A percentile compares a stretch with the other conserved stretches of the same genome.
phyloP scores from a whole-genome alignment of 2,113 vertebrate species.

The Chiloscyllium plagiosum region DNA sequence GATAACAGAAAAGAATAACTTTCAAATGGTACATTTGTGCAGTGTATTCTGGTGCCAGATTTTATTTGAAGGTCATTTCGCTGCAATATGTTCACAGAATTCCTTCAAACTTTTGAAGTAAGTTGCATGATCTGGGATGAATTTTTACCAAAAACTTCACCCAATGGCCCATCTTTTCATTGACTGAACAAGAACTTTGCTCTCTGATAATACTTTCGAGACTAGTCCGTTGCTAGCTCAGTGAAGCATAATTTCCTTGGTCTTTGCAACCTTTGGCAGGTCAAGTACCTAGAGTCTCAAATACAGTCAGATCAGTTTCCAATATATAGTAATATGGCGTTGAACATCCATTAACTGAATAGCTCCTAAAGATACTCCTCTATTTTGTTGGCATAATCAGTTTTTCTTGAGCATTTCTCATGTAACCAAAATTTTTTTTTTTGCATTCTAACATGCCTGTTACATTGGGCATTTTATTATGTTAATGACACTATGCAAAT shows the following conservation, averaged over 20 bases:
- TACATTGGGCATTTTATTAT: neutral
- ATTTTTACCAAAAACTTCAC: neutral
- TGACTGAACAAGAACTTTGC: neutral
- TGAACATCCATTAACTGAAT: neutral
- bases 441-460: neutral
- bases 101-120: neutral
- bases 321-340: neutral
- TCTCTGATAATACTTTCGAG: no score
- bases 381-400: neutral
- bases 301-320: neutral
- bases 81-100: neutral
- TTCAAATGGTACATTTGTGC: neutral
- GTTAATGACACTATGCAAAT: no score
- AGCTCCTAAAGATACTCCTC: neutral
- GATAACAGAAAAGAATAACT: neutral
- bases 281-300: neutral
- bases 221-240: neutral
- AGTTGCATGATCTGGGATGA: neutral
- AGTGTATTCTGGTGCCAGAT: neutral
- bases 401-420: neutral
- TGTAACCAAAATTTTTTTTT: neutral
- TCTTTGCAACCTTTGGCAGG: neutral
- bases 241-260: neutral
- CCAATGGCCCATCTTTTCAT: neutral
- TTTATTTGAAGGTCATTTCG: neutral